Percentiles rank a stretch among this genome's conserved stretches.
phyloP scores from a whole-genome alignment of 2,113 vertebrate genomes.

The Buteo buteo region DNA sequence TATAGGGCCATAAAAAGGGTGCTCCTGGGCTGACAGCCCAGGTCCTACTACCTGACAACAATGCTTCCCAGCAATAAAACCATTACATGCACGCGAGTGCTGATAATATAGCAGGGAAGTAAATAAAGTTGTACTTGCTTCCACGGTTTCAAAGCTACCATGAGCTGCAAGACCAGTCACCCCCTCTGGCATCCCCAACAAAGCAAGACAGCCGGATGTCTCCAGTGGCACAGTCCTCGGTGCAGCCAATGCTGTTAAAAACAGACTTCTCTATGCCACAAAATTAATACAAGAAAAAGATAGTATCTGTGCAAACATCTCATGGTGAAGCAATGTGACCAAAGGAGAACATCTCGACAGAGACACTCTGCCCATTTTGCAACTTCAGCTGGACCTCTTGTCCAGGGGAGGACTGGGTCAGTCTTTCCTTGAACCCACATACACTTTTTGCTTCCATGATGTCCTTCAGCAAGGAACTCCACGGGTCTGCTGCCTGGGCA shows the following conservation, averaged over 20 bases:
- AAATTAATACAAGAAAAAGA: not conserved
- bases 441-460: not conserved
- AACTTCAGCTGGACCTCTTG: not conserved
- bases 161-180: fast-evolving
- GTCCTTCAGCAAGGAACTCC: not conserved
- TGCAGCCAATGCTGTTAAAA: fast-evolving
- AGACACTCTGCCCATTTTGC: not conserved
- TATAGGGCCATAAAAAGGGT: not conserved
- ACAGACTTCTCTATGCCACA: not conserved
- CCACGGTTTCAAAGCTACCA: not conserved
- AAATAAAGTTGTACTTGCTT: not conserved
- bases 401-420: not conserved
- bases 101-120: not conserved
- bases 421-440: not conserved
- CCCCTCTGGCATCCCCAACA: not conserved
- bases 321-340: not conserved
- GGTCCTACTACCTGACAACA: not conserved
- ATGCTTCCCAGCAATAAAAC: not conserved
- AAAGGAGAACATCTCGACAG: not conserved
- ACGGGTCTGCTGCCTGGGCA: not conserved
- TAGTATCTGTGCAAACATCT: not conserved
- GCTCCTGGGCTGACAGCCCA: not conserved
- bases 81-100: fast-evolving
- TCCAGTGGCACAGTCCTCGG: fast-evolving
- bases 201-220: not conserved